These are phyloP conservation scores for Amblyjoppa proteus DNA, from an alignment of 2,888 invertebrate genomes.

Conservation along the genomic window DNA sequence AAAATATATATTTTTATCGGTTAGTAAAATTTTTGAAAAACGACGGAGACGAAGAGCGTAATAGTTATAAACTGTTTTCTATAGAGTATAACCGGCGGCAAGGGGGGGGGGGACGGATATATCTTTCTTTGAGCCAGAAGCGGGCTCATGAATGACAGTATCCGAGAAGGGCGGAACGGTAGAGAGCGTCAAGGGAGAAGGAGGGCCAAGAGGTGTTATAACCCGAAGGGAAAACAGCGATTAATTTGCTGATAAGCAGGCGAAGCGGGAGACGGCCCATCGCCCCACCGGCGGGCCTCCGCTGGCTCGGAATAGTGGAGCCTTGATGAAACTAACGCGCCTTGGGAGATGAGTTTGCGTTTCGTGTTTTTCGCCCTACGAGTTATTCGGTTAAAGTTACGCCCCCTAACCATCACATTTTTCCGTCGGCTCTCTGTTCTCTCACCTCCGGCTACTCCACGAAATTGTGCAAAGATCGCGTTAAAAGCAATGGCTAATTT, in stretches of 20 bases:
- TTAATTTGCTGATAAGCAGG: conserved; percentile 66
- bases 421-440: not conserved
- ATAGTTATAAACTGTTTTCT: too few relatives aligned
- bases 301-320: conserved; percentile 4
- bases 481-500: not conserved
- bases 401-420: conserved; percentile 13
- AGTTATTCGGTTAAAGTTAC: conserved; percentile 46
- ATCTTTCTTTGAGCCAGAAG: conserved; percentile 34
- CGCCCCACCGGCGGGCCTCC: conserved; percentile 21
- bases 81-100: not conserved
- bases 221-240: conserved; percentile 64
- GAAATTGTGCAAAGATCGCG: not conserved
- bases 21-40: conserved; percentile 24
- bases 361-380: conserved; percentile 39
- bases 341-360: conserved; percentile 62
- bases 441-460: not conserved
- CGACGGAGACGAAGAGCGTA: not conserved
- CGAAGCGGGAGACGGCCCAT: conserved; percentile 39
- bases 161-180: conserved; percentile 33
- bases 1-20: not conserved
- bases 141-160: conserved; percentile 50
- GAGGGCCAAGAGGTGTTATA: conserved; percentile 51
- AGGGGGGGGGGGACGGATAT: not conserved
- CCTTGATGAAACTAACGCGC: conserved; percentile 58
- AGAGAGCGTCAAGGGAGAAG: conserved; percentile 20